These are phyloP conservation scores for Nezara viridula DNA, from an alignment of 2,888 invertebrate genomes.

Conservation along the genomic window DNA sequence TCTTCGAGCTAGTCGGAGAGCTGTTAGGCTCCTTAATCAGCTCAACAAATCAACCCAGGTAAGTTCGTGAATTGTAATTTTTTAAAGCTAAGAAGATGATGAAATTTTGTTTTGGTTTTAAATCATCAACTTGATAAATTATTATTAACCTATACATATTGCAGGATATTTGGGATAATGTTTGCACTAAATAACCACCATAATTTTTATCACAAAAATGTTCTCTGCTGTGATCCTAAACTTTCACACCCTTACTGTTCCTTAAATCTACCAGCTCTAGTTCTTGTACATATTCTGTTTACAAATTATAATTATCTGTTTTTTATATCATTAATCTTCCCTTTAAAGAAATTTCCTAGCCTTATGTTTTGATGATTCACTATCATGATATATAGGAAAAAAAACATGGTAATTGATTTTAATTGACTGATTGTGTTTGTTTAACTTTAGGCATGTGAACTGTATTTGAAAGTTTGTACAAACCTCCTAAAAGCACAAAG, in stretches of 20 bases:
- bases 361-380: neutral
- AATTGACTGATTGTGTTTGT: neutral
- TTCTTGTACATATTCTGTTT: too few relatives aligned
- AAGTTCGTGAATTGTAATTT: constrained; percentile 30
- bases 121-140: neutral
- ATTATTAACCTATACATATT: neutral
- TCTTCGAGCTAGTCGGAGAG: constrained; percentile 85
- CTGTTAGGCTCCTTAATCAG: constrained; percentile 86
- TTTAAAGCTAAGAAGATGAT: neutral
- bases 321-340: neutral
- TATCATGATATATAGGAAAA: neutral
- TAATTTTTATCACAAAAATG: too few relatives aligned
- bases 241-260: neutral
- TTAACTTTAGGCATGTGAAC: constrained; percentile 78
- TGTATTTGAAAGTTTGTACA: constrained; percentile 86
- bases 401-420: neutral
- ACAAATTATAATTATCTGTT: too few relatives aligned
- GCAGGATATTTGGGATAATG: too few relatives aligned
- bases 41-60: constrained; percentile 79
- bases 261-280: neutral
- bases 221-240: neutral
- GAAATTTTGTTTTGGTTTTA: neutral
- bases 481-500: constrained; percentile 85
- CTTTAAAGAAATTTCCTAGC: neutral
- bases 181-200: too few relatives aligned